Conservation (phyloP, 2,113 vertebrate species). For the Hemichromis elongatus region DNA sequence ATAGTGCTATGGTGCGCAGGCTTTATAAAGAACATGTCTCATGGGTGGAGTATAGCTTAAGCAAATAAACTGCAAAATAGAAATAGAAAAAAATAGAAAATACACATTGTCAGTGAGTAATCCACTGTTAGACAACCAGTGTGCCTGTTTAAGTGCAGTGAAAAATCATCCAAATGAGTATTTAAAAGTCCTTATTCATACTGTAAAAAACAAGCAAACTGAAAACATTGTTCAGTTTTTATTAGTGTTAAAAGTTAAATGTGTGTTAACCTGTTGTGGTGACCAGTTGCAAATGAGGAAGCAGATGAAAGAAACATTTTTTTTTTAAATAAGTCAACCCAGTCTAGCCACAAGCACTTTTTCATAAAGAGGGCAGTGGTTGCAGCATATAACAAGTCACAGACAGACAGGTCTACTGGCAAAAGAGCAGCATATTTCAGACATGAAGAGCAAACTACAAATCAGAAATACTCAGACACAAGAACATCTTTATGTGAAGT, state of each 20-base stretch:
- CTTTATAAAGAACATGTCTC: background rate
- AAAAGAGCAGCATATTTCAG: background rate
- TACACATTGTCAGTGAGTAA: background rate
- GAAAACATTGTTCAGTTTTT: background rate
- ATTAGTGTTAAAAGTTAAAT: background rate
- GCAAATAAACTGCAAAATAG: background rate
- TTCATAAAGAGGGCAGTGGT: background rate
- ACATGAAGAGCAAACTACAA: background rate
- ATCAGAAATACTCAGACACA: background rate
- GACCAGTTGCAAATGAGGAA: background rate
- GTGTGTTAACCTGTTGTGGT: background rate
- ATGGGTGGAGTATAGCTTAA: background rate
- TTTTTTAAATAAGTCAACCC: background rate
- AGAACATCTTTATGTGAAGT: background rate
- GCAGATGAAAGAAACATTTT: background rate
- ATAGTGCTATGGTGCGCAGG: too few relatives aligned
- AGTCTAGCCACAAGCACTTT: background rate
- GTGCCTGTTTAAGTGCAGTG: background rate
- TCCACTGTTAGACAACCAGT: background rate
- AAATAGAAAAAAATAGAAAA: background rate
- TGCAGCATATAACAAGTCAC: background rate
- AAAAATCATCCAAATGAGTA: background rate
- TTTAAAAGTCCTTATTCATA: background rate
- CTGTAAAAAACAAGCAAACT: background rate
- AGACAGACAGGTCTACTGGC: background rate